Evolutionary conservation across 2,797 vertebrate genomes (phyloP).

Genomic region (Syndactyla subalaris): DNA sequence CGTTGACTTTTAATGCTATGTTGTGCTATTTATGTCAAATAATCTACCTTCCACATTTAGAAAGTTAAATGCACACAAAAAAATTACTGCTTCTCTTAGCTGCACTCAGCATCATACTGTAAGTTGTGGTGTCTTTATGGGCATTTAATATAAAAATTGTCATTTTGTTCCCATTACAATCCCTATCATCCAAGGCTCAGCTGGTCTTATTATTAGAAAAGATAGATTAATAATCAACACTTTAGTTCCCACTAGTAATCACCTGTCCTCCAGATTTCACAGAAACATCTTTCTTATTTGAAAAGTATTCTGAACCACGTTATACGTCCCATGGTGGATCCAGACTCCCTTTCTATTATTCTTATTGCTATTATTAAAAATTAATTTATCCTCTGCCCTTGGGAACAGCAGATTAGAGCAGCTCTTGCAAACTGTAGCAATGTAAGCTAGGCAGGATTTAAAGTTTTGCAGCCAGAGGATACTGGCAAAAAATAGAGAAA

Average conservation of each 20-base stretch:
- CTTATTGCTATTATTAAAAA: conserved; percentile 50
- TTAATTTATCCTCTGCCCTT: conserved; percentile 13
- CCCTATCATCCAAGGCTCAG: neutral
- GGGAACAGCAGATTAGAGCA: neutral
- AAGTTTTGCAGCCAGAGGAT: neutral
- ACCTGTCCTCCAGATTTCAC: neutral
- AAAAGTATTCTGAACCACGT: neutral
- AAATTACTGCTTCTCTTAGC: neutral
- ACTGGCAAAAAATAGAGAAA: neutral
- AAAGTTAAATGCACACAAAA: neutral
- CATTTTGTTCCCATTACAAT: neutral
- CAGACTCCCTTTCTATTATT: neutral
- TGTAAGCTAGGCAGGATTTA: neutral
- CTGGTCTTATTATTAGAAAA: neutral
- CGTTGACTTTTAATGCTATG: neutral
- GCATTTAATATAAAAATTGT: neutral
- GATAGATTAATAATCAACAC: conserved; percentile 7
- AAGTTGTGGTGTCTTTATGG: neutral
- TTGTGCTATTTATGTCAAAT: neutral
- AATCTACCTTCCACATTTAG: neutral
- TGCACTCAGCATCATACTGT: neutral
- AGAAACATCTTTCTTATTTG: neutral
- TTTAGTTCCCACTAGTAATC: neutral
- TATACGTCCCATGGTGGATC: neutral
- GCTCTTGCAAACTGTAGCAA: neutral